These are phyloP conservation scores for Campopleginae sp. DNA, from an alignment of 2,888 invertebrate genomes.

Conservation along the genomic window DNA sequence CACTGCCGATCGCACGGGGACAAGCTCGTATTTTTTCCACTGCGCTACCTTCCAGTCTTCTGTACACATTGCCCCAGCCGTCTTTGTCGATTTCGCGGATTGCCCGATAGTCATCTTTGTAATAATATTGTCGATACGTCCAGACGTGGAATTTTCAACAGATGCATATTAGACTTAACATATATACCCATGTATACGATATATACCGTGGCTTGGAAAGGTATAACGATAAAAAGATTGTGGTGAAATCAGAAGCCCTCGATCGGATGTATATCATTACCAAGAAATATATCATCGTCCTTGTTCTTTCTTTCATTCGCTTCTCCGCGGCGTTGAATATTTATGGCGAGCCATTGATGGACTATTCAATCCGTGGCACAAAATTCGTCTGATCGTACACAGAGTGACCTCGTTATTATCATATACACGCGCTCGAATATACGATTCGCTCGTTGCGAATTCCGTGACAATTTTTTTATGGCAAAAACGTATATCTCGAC, in stretches of 20 bases:
- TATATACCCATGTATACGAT: slow-evolving; percentile 3
- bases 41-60: not conserved
- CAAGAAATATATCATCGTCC: slow-evolving; percentile 44
- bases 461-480: slow-evolving; percentile 5
- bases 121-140: slow-evolving; percentile 26
- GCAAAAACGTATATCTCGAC: not conserved
- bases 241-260: slow-evolving; percentile 48
- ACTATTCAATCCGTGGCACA: slow-evolving; percentile 27
- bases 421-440: not conserved
- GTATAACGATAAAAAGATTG: slow-evolving; percentile 57
- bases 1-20: slow-evolving; percentile 42
- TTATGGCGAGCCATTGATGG: slow-evolving; percentile 35
- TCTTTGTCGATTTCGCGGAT: slow-evolving; percentile 42
- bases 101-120: slow-evolving; percentile 1
- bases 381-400: slow-evolving; percentile 26
- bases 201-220: not conserved
- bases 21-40: slow-evolving; percentile 54
- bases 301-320: slow-evolving; percentile 38
- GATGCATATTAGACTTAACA: not conserved
- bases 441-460: not conserved
- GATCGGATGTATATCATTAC: slow-evolving; percentile 49
- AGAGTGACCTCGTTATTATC: slow-evolving; percentile 19
- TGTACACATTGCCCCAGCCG: slow-evolving; percentile 1
- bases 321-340: slow-evolving; percentile 21
- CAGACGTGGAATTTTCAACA: slow-evolving; percentile 19